Base-by-base conservation (phyloP, 1,140 invertebrate genomes). In the Zaprionus capensis region DNA sequence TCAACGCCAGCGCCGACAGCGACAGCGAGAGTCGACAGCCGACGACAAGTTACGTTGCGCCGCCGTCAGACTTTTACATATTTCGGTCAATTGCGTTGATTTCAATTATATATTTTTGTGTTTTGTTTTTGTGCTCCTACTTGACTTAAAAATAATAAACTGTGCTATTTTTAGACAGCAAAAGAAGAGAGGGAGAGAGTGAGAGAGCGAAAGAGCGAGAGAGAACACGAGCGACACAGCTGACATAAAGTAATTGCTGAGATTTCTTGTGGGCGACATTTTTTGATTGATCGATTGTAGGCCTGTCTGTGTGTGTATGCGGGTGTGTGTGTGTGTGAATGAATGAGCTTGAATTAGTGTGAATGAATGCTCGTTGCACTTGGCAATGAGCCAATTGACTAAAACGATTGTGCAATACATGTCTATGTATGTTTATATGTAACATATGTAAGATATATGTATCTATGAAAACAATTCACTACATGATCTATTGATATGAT, bases 81-180 rank as follows among this genome's bases (percentile, higher is more conserved):
- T 87, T 88, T 87, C 77, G 83, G 81, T 88, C 81, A 88, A 87
- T 78, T 72, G 76, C 67, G 78, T 77, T 80, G 80, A 83, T 81
- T 87, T 88, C 78, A 82, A 87, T 82, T 86, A 72, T 57, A 73
- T 38, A 68, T 46, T 38, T 61, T 36, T 22, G n/a, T 49, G 53
- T 46, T 38, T 68, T 44, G 41, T 51, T 53, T 34, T 14, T 34
- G 22, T 65, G 51, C 44, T n/a, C 41, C 26, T 76, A 66, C 78
- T 81, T 75, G 81, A 76, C 63, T 65, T 70, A 67, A 83, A 84
- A 78, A 78, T 83, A 83, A 84, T 80, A 77, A 80, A 68, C 68
- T 20, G 26, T 22, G 2, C 38, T 82, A 82, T 80, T 80, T 69
- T 49, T 66, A 71, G 59, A 12, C 2, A 26, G 22, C 1, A 5